Conservation (phyloP, 2,797 vertebrate genomes). For the Bryconaethiops microstoma region DNA sequence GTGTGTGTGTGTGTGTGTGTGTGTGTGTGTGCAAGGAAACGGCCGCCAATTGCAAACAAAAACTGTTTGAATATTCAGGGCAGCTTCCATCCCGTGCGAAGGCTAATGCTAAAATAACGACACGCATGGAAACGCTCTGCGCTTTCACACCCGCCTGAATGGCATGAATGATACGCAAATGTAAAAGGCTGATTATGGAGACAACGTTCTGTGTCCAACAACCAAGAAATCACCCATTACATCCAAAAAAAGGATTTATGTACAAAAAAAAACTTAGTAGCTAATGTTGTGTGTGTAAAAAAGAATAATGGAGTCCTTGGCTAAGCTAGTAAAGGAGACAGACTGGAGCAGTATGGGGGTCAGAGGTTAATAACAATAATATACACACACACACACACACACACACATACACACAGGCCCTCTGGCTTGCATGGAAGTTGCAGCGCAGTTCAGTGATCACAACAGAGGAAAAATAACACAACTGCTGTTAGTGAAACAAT, state of each 20-base stretch:
- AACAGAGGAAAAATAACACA: not conserved
- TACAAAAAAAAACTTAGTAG: not conserved
- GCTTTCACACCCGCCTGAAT: slow-evolving; percentile 14
- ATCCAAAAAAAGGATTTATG: slow-evolving; percentile 23
- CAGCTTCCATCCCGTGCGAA: not conserved
- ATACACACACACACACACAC: not conserved
- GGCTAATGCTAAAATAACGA: not conserved
- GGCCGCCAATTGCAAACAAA: not conserved
- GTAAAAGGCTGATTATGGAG: slow-evolving; percentile 11
- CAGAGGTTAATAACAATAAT: slow-evolving; percentile 2
- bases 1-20: not conserved
- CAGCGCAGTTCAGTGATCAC: not conserved
- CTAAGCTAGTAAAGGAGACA: not conserved
- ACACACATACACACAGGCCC: not conserved
- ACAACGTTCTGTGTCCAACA: slow-evolving; percentile 10
- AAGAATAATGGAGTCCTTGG: not conserved
- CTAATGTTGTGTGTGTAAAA: not conserved
- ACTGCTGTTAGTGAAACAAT: too few relatives aligned
- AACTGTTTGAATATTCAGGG: slow-evolving; percentile 13
- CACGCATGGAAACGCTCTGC: not conserved
- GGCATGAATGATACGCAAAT: not conserved
- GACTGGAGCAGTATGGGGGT: not conserved
- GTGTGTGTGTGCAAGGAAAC: not conserved
- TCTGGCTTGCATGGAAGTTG: not conserved
- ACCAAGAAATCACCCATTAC: slow-evolving; percentile 6